Percentiles rank a stretch among this genome's conserved stretches.
phyloP scores from a whole-genome alignment of 2,888 invertebrate species.

The Eueremaeus valkanovi region DNA sequence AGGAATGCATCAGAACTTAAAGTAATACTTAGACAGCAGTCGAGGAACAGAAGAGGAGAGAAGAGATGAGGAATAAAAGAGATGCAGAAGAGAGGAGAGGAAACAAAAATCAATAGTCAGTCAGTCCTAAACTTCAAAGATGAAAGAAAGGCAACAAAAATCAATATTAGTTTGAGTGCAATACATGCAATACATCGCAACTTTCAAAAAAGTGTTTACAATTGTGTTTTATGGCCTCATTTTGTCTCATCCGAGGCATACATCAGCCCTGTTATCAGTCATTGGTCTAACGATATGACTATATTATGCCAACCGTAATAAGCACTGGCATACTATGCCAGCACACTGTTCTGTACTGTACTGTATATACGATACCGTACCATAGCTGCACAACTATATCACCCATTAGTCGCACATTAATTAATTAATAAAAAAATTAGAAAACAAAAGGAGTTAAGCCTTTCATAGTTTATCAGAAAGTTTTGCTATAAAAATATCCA shows the following conservation, averaged over 20 bases:
- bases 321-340: neutral
- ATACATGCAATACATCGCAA: no score
- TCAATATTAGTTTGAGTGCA: conserved; percentile 14
- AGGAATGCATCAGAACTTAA: conserved; percentile 12
- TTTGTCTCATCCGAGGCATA: neutral
- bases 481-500: neutral
- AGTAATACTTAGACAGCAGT: no score
- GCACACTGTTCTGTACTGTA: no score
- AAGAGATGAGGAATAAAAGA: neutral
- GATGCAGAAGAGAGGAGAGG: conserved; percentile 1
- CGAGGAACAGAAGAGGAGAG: no score
- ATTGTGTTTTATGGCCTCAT: conserved; percentile 20
- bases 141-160: conserved; percentile 8
- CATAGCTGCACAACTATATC: no score
- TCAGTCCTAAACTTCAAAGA: conserved; percentile 6
- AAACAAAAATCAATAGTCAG: conserved; percentile 3
- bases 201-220: neutral
- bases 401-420: conserved; percentile 3
- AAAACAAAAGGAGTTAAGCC: neutral
- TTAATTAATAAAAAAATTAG: conserved; percentile 3
- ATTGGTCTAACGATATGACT: conserved; percentile 2
- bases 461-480: neutral
- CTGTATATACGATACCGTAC: no score
- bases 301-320: neutral
- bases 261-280: neutral